Evolutionary conservation across 2,888 invertebrate species (phyloP).

Genomic region (Archips crataeganus): DNA sequence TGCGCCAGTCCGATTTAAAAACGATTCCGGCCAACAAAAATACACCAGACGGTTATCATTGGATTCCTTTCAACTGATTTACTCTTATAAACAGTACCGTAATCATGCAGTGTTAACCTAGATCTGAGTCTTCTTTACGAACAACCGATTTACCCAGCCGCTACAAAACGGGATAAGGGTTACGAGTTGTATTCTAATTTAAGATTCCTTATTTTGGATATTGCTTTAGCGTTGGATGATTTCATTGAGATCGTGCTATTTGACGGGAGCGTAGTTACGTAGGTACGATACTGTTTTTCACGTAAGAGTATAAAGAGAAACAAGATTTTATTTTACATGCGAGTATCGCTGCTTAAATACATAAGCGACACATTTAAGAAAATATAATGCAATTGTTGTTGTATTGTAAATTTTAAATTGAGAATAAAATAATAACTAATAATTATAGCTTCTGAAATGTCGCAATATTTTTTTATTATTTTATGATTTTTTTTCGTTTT

Average conservation of each 20-base stretch:
- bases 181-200: not conserved
- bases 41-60: slow-evolving; percentile 34
- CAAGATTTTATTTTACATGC: no score
- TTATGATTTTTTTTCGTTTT: no score
- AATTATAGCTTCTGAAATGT: no score
- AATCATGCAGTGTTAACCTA: slow-evolving; percentile 35
- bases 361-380: no score
- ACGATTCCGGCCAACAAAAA: slow-evolving; percentile 29
- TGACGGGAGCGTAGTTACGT: not conserved
- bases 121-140: not conserved
- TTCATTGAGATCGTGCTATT: not conserved
- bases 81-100: slow-evolving; percentile 21
- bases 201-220: not conserved
- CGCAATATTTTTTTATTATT: no score
- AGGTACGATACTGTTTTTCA: no score
- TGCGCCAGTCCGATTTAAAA: slow-evolving; percentile 29
- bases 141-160: not conserved
- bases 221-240: not conserved
- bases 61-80: slow-evolving; percentile 37
- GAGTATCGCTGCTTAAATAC: no score
- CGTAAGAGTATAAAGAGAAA: no score
- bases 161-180: not conserved
- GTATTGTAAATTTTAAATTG: no score
- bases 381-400: no score
- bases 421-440: no score